Evolutionary conservation across 1,140 invertebrate genomes (phyloP), one percentile per base, ranked within the genome.

Genomic region (Orius insidiosus): DNA sequence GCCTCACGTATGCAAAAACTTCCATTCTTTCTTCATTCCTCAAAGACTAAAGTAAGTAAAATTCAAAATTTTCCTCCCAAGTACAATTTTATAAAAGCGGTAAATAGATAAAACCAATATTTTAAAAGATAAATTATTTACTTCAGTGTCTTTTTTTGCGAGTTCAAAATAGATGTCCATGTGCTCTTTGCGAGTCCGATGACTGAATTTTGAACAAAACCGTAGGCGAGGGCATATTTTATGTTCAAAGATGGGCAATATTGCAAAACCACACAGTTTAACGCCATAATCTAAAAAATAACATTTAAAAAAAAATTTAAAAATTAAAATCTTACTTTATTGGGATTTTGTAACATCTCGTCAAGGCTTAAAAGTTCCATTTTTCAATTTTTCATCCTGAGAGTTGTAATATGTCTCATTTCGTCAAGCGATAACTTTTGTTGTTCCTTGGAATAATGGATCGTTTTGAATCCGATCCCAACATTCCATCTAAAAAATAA

Each of bases 401-500:
- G 73, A 52, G 69, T 57, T 40, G 78, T 71, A 5, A 73, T 57
- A 39, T 69, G 66, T 59, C 80, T 74, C 52, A 72, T 66, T 56
- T 92, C 81, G 47, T 88, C 80, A n/a, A 83, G 60, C 5, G 70
- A 64, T 8, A 72, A n/a, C 65, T 64, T 18, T 49, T 45, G 8
- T 47, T 19, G 42, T 32, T 19, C 54, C 68, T 49, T 68, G 65
- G 60, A 95, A 96, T 0, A 81, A 55, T 5, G 85, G 79, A 60
- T 90, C 81, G n/a, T 67, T 75, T 63, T 86, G 75, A 31, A 95
- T 59, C 3, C 74, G 75, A 16, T 75, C 70, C 79, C 82, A 92
- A 50, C 93, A 67, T 59, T 75, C 75, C 56, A 85, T 73, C 87
- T 93, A 59, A 32, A 72, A 64, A 42, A 47, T 46, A 49, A 48